Base-by-base conservation (phyloP, 2,797 vertebrate genomes). In the Schizopygopsis pylzovi region DNA sequence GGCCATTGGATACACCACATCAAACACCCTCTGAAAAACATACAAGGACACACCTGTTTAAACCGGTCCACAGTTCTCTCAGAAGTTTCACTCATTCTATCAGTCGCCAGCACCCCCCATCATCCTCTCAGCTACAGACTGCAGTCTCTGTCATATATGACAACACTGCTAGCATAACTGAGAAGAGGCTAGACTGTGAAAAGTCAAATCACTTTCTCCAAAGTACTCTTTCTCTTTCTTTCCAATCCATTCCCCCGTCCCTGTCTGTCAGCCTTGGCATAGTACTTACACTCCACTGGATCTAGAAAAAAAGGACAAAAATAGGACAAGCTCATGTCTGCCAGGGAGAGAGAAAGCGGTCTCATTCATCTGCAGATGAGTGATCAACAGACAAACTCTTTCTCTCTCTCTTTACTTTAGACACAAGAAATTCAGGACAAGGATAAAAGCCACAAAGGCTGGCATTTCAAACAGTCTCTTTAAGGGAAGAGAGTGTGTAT, bases 1-100 rank as follows among this genome's bases (percentile, higher is more conserved):
- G 89, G 97, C 97, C 98, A 99, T 99, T 0, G 86, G 88, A 83
- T 88, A 89, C 47, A 89, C 86, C 70, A 90, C 87, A 61, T 89
- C 88, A 88, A 88, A 90, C 76, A 85, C 87, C 80, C 87, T 88
- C 87, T 88, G 61, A 67, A 83, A 56, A 81, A 54, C 2, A 88
- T 10, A 80, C 28, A 81, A 81, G 33, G 63, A 54, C 54, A 85
- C 76, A 85, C 41, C 33, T 67, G 68, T 80, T 85, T 25, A 85
- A 72, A 71, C 8, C 4, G 4, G 25, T 28, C 43, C 77, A 56
- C 39, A 79, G 13, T 43, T 16, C 56, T 33, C 81, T 73, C 25
- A 43, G 68, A 1, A 33, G 18, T 65, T 75, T 81, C 16, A 20
- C 13, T 80, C 77, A 70, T 68, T 84, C 47, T 49, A 71, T 72